A percentile compares a stretch with the other conserved stretches of the same genome.
These are phyloP conservation scores for Hydractinia echinata DNA, from an alignment of 30 jellyfish, hydroid and myxozoan species.

Conservation along the genomic window DNA sequence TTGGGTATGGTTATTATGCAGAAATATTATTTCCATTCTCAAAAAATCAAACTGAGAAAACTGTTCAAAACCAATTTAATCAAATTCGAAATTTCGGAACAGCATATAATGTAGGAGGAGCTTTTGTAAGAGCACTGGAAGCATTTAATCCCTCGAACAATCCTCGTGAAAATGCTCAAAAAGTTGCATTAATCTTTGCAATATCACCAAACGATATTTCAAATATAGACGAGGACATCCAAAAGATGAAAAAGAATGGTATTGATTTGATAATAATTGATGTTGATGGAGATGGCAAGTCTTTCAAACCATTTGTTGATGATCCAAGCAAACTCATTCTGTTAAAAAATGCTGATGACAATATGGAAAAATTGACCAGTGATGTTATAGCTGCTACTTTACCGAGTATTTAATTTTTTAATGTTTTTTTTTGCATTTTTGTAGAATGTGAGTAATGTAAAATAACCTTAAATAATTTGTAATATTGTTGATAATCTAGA, in stretches of 20 bases:
- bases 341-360: neutral
- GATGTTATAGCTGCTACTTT: neutral
- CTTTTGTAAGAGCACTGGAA: too few relatives aligned
- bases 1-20: slow-evolving; percentile 48
- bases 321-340: neutral
- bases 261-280: neutral
- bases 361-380: neutral
- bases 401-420: neutral
- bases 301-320: neutral
- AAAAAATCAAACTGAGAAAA: too few relatives aligned
- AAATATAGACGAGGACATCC: neutral
- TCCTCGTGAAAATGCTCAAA: slow-evolving; percentile 49
- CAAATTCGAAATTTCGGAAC: too few relatives aligned
- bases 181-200: slow-evolving; percentile 40
- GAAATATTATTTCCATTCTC: too few relatives aligned
- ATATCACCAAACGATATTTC: slow-evolving; percentile 7
- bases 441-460: neutral
- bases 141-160: slow-evolving; percentile 32
- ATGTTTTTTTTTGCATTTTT: neutral
- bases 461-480: too few relatives aligned
- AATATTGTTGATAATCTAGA: neutral
- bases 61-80: too few relatives aligned
- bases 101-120: too few relatives aligned
- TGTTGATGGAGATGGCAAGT: neutral
- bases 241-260: neutral